phyloP scores from a whole-genome alignment of 2,113 vertebrate species.

The Speoplatyrhinus poulsoni region DNA sequence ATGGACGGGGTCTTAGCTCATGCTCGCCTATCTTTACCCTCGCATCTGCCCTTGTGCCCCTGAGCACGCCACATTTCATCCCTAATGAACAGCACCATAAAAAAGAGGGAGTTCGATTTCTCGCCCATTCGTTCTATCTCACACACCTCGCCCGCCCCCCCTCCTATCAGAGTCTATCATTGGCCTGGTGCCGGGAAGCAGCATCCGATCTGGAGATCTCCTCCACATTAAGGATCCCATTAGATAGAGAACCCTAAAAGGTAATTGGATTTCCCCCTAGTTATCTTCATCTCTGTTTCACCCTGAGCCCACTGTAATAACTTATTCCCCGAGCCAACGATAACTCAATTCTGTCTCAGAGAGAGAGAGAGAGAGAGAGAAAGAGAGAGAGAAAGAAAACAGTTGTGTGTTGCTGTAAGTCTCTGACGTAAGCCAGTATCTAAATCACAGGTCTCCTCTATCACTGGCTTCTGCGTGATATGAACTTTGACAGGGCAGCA shows the following conservation, averaged over 20 bases:
- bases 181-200: slow-evolving; percentile 48
- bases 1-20: slow-evolving; percentile 61
- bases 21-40: slow-evolving; percentile 69
- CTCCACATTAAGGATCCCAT: slow-evolving; percentile 99
- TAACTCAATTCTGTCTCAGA: slow-evolving; percentile 92
- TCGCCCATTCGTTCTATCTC: slow-evolving; percentile 59
- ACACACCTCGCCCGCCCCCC: slow-evolving; percentile 29
- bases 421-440: slow-evolving; percentile 88
- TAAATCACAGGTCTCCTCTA: slow-evolving; percentile 91
- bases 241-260: slow-evolving; percentile 99
- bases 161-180: slow-evolving; percentile 67
- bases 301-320: slow-evolving; percentile 91
- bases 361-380: slow-evolving; percentile 29
- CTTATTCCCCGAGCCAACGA: slow-evolving; percentile 94
- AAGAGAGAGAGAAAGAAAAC: background rate
- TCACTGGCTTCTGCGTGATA: slow-evolving; percentile 86
- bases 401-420: slow-evolving; percentile 83
- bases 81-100: slow-evolving; percentile 80
- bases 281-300: slow-evolving; percentile 99
- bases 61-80: slow-evolving; percentile 81
- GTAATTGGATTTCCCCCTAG: slow-evolving; percentile 99
- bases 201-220: slow-evolving; percentile 89
- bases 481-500: slow-evolving; percentile 90
- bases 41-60: slow-evolving; percentile 78
- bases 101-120: slow-evolving; percentile 81